These are phyloP conservation scores for Platyrinchus mystaceus DNA, from an alignment of 2,797 vertebrate species.

Conservation along the genomic window DNA sequence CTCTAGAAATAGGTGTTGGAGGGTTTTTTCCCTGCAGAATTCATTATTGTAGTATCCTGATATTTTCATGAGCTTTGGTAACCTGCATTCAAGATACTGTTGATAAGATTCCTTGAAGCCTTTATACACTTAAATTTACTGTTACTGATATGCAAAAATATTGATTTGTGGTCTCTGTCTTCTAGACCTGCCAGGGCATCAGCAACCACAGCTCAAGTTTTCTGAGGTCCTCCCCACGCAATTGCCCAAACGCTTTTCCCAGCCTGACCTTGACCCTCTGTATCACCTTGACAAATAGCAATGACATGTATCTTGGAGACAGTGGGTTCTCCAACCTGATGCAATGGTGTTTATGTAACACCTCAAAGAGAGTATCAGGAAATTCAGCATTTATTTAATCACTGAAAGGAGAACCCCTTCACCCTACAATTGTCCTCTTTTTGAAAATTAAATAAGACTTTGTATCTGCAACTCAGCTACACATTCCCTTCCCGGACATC, in stretches of 20 bases:
- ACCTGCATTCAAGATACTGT: slow-evolving; percentile 80
- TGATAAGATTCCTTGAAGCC: slow-evolving; percentile 78
- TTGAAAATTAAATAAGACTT: background rate
- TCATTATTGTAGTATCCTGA: background rate
- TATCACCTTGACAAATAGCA: background rate
- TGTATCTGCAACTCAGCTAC: background rate
- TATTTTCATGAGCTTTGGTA: slow-evolving; percentile 81
- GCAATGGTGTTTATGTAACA: background rate
- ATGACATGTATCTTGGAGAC: rapidly evolving
- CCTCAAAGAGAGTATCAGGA: background rate
- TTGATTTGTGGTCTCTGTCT: slow-evolving; percentile 84
- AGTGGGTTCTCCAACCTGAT: background rate
- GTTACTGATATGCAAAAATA: slow-evolving; percentile 52
- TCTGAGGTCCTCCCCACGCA: slow-evolving; percentile 75
- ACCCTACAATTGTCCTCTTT: background rate
- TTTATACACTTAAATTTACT: slow-evolving; percentile 49
- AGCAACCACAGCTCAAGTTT: slow-evolving; percentile 80
- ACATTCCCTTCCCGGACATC: background rate
- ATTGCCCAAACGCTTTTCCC: slow-evolving; percentile 56
- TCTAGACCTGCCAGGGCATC: slow-evolving; percentile 73
- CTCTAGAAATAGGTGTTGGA: background rate
- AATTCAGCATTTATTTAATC: background rate
- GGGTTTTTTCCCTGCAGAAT: background rate
- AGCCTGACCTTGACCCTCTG: slow-evolving; percentile 78
- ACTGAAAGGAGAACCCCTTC: background rate